phyloP scores from a whole-genome alignment of 2,797 vertebrate species.

The Lagocephalus sceleratus region DNA sequence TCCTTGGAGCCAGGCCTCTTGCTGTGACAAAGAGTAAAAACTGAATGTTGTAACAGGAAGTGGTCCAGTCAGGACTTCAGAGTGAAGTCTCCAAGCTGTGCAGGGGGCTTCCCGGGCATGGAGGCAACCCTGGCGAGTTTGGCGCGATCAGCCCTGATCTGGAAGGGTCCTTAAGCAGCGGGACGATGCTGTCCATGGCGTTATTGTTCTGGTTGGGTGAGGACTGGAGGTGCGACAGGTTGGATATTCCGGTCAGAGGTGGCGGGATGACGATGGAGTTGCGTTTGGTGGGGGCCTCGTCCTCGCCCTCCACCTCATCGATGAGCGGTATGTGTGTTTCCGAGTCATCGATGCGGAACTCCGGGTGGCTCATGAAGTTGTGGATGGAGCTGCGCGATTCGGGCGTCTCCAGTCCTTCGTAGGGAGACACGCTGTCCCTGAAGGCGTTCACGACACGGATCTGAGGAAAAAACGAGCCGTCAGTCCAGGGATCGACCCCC shows the following conservation, averaged over 20 bases:
- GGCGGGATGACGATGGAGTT: slow-evolving; percentile 72
- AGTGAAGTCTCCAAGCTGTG: slow-evolving; percentile 99
- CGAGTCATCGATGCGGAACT: slow-evolving; percentile 94
- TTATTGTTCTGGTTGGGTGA: slow-evolving; percentile 93
- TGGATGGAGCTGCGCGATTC: slow-evolving; percentile 98
- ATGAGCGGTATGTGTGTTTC: slow-evolving; percentile 93
- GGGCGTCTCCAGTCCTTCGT: slow-evolving; percentile 95
- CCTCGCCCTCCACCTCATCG: slow-evolving; percentile 90
- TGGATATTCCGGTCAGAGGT: slow-evolving; percentile 34
- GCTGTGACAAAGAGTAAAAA: slow-evolving; percentile 7
- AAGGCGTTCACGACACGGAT: slow-evolving; percentile 99
- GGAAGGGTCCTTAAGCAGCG: slow-evolving; percentile 85
- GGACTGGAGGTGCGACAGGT: slow-evolving; percentile 61
- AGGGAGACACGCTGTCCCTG: slow-evolving; percentile 90
- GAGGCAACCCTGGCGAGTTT: slow-evolving; percentile 74
- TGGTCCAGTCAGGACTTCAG: slow-evolving; percentile 54
- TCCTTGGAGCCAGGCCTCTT: slow-evolving; percentile 13
- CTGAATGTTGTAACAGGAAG: slow-evolving; percentile 4
- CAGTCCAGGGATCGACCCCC: background rate
- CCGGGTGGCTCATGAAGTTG: slow-evolving; percentile 98
- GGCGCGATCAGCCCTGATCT: slow-evolving; percentile 74
- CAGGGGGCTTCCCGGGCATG: slow-evolving; percentile 93
- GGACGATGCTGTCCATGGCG: slow-evolving; percentile 81
- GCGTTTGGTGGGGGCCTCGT: slow-evolving; percentile 85
- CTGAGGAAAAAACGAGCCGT: slow-evolving; percentile 60